Base-by-base conservation (phyloP, 2,797 vertebrate species). In the Danio choprae region DNA sequence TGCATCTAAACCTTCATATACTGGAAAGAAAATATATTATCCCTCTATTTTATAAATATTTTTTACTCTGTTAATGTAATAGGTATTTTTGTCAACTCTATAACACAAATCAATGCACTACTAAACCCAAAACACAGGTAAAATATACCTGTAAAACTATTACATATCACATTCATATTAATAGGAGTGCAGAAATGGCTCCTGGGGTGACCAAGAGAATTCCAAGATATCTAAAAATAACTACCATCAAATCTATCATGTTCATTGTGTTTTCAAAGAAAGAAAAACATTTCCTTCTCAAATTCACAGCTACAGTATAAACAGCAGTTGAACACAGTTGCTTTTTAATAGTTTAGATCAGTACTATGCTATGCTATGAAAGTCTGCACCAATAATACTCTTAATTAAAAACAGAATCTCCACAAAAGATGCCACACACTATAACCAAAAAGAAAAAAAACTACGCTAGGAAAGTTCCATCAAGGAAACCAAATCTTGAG, bases 381-480 rank as follows among this genome's bases (percentile, higher is more conserved):
- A 59, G 10, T 56, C 10, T 38, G 50, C 4, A 20, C 4, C 48
- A 44, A 38, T 65, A 63, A 71, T 56, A 13, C 11, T 43, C 18
- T 71, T 29, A 50, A 74, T 76, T 64, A 15, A 75, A 53, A 79
- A 46, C 46, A 74, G 69, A 53, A 58, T 65, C 36, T 29, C 7
- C 55, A 20, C 15, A 11, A 65, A 75, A 55, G 55, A 73, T 38
- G 58, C 18, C 63, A 65, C 10, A 22, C 4, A 59, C 20, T 71
- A 59, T 51, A 67, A 74, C 65, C 65, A 48, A 70, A 78, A 71
- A 12, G 65, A 77, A 84, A 82, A 75, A 20, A 59, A 76, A 62
- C 7, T 62, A 65, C 85, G 77, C 41, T 76, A 78, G 82, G 81
- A 87, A 86, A 85, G 51, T 84, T 86, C 71, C 79, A 77, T 50